Base-by-base conservation (phyloP, 2,797 vertebrate genomes). In the Kryptolebias ocellatus region DNA sequence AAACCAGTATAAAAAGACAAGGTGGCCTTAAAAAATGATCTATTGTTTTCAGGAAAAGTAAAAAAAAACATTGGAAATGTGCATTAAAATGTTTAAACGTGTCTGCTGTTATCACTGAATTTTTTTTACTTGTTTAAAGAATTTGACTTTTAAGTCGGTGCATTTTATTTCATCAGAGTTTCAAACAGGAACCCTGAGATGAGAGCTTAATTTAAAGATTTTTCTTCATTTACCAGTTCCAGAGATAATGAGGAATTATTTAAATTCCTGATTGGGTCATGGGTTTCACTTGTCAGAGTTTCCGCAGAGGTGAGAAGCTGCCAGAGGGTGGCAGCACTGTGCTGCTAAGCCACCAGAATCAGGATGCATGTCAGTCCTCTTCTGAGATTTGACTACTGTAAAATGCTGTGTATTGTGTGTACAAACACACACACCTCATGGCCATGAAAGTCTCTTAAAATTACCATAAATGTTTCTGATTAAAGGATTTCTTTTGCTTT, bases 271-370 rank as follows among this genome's bases (percentile, higher is more conserved):
- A 53, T 60, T 50, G 14, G 1, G 0, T 14, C 4, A 31, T 29
- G 15, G 16, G 27, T 62, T 52, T 37, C 2, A 37, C 4, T 0
- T 5, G 0, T 20, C 20, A 3, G 11, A 28, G 31, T 44, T n/a
- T 15, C 10, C 85, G 84, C 77, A 85, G 72, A 60, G 53, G 16
- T 0, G 3, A 39, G 5, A 10, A 27, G 60, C 14, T 47, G 45
- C 80, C 88, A 87, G 83, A 69, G 54, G 83, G 86, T 76, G 88
- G 86, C 86, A 85, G 80, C 85, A 88, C 88, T 90, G 86, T 78
- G 88, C 80, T 80, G 66, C 84, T 66, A 2, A 78, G 64, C 20
- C 64, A 34, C 54, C 45, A 50, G 14, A 29, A 34, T 50, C 1
- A 56, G 16, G 20, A 52, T 29, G 46, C 29, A 69, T 0, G 8